A percentile compares a stretch with the other conserved stretches of the same genome.
Evolutionary conservation across 92 coral and sea anemone genomes (phyloP).

Genomic region (Heliopora coerulea): DNA sequence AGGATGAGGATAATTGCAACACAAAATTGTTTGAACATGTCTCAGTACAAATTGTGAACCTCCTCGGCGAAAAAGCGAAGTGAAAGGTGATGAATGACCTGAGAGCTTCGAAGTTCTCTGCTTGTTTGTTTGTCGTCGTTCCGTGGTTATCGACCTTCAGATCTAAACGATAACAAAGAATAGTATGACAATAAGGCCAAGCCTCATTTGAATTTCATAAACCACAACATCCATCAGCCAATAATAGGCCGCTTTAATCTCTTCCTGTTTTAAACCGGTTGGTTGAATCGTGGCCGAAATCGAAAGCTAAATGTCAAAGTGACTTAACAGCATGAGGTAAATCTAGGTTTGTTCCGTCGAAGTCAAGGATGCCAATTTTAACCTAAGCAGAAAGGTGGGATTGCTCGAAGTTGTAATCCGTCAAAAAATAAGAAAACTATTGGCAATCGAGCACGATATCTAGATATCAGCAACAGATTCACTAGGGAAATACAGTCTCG

Average conservation of each 20-base stretch:
- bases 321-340: background rate
- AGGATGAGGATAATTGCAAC: background rate
- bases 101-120: background rate
- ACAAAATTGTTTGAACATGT: background rate
- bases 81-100: background rate
- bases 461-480: too few species aligned
- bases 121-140: background rate
- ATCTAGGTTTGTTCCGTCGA: background rate
- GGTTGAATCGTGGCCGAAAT: too few species aligned
- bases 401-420: background rate
- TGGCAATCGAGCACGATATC: too few species aligned
- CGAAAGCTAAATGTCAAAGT: conserved; percentile 3
- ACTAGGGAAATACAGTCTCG: too few species aligned
- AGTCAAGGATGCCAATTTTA: too few species aligned
- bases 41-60: background rate
- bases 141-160: conserved; percentile 10
- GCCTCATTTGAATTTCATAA: conserved; percentile 43
- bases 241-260: background rate
- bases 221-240: conserved; percentile 17
- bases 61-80: background rate
- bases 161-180: conserved; percentile 34
- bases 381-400: background rate
- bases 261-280: conserved; percentile 35
- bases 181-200: conserved; percentile 35
- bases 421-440: background rate